A percentile compares a stretch with the other conserved stretches of the same genome.
Conservation (phyloP, 2,888 invertebrate genomes). For the Drosophila lutescens region DNA sequence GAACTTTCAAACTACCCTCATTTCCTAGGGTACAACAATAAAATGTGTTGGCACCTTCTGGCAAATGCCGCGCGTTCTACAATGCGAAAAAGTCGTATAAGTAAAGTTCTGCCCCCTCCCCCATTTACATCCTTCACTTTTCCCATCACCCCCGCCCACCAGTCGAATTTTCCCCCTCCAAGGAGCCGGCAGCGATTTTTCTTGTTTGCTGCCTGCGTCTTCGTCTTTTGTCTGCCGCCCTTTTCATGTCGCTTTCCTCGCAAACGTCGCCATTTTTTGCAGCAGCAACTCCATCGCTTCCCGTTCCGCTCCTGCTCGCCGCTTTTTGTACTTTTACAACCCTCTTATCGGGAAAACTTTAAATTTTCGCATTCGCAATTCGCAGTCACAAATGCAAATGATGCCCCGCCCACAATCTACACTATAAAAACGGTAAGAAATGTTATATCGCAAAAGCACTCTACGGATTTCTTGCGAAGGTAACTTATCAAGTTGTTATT, state of each 20-base stretch:
- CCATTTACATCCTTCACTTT: slow-evolving; percentile 15
- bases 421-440: slow-evolving; percentile 11
- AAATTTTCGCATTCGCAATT: slow-evolving; percentile 78
- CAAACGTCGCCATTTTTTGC: slow-evolving; percentile 73
- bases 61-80: slow-evolving; percentile 71
- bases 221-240: slow-evolving; percentile 75
- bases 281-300: slow-evolving; percentile 30
- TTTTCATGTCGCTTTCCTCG: slow-evolving; percentile 63
- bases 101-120: slow-evolving; percentile 54
- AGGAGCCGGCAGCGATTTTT: slow-evolving; percentile 72
- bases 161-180: slow-evolving; percentile 11
- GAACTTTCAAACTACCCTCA: slow-evolving; percentile 20
- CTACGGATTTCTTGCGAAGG: background rate
- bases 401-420: slow-evolving; percentile 41
- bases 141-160: slow-evolving; percentile 30
- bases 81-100: slow-evolving; percentile 73
- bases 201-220: slow-evolving; percentile 63
- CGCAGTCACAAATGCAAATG: slow-evolving; percentile 77
- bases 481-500: too few species aligned
- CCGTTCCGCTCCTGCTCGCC: slow-evolving; percentile 21
- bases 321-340: slow-evolving; percentile 67
- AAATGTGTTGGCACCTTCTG: slow-evolving; percentile 78
- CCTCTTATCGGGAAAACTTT: slow-evolving; percentile 76
- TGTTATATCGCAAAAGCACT: background rate
- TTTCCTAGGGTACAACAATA: slow-evolving; percentile 63